A percentile compares a stretch with the other conserved stretches of the same genome.
phyloP scores from a whole-genome alignment of 2,113 vertebrate species.

The Bothrops jararaca region DNA sequence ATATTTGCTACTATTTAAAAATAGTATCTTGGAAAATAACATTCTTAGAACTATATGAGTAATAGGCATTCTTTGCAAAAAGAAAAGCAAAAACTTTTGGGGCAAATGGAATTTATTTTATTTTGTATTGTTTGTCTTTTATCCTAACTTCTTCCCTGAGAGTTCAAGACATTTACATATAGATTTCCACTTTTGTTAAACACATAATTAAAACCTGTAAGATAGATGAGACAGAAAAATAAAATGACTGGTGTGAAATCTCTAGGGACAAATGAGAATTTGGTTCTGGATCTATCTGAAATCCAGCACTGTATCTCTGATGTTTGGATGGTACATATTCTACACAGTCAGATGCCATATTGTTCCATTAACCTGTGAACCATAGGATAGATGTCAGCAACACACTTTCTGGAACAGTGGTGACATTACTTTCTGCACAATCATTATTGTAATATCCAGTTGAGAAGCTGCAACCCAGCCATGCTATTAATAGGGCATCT shows the following conservation, averaged over 20 bases:
- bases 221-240: neutral
- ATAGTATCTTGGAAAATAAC: neutral
- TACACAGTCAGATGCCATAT: neutral
- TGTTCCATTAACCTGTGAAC: neutral
- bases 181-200: neutral
- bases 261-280: neutral
- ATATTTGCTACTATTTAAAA: neutral
- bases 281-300: neutral
- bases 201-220: neutral
- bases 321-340: neutral
- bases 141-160: neutral
- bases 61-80: neutral
- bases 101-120: neutral
- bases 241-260: neutral
- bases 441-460: neutral
- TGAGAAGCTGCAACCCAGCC: neutral
- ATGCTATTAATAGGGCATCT: neutral
- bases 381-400: neutral
- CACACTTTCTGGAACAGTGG: neutral
- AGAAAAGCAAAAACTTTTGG: neutral
- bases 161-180: neutral
- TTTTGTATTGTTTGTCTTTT: neutral
- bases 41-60: neutral
- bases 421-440: neutral
- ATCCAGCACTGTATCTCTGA: neutral